Evolutionary conservation across 2,797 vertebrate species (phyloP).

Genomic region (Heliangelus exortis): DNA sequence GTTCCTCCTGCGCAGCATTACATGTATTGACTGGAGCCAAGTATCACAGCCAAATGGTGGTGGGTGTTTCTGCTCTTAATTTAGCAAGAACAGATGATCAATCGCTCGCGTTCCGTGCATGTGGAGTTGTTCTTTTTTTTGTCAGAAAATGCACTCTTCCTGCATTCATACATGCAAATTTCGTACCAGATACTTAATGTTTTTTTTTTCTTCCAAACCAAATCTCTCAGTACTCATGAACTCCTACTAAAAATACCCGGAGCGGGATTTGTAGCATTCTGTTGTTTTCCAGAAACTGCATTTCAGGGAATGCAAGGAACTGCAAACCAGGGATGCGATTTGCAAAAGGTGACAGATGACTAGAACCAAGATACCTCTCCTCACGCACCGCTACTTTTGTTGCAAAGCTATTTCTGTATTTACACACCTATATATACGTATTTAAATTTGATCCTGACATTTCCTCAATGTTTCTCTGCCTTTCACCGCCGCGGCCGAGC

Average conservation of each 20-base stretch:
- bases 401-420: not conserved
- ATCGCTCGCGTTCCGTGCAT: not conserved
- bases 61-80: not conserved
- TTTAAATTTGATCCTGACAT: accelerated
- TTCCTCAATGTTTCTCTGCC: no score
- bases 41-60: not conserved
- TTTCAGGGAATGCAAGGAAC: no score
- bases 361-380: not conserved
- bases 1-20: not conserved
- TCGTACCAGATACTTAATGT: not conserved
- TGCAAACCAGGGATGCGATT: accelerated
- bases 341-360: no score
- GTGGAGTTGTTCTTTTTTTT: not conserved
- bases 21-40: not conserved
- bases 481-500: not conserved
- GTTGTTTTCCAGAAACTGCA: not conserved
- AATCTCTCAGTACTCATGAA: not conserved
- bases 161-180: not conserved
- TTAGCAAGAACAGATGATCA: not conserved
- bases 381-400: accelerated
- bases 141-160: not conserved
- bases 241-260: not conserved
- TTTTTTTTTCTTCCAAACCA: not conserved
- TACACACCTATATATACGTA: accelerated
- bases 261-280: not conserved